Evolutionary conservation across 1,140 invertebrate genomes (phyloP), one percentile per base, ranked within the genome.

Genomic region (Schlechtendalia chinensis): DNA sequence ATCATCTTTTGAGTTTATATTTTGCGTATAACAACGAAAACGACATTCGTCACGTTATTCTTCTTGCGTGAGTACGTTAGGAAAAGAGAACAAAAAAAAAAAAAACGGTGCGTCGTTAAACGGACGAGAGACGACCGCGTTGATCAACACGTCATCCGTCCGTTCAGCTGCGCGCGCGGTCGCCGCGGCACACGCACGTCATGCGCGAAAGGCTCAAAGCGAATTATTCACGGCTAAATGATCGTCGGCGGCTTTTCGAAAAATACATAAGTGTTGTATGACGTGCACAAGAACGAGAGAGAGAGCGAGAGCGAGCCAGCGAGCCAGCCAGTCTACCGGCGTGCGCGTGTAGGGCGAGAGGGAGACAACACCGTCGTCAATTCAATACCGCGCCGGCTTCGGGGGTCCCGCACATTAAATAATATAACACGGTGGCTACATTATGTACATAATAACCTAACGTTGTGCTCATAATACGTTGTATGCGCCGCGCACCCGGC

Each of bases 201-300:
- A 63, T 8, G n/a, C 47, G 47, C 39, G 56, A 61, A 61, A 39
- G 75, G 56, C 32, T 47, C 72, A 24, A 58, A 77, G 75, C 75
- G 29, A 79, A 79, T 79, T 79, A 79, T 63, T 79, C 24, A 79
- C 75, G 58, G 58, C 39, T 47, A 61, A 79, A 79, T 47, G 75
- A 22, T 47, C 75, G 58, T 27, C 50, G 58, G 19, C 27, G 53
- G 72, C n/a, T 75, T 75, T 58, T 58, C 58, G 29, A 58, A 56
- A 45, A 59, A 77, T 77, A 59, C 72, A 59, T 50, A 59, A 47
- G 56, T 59, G 50, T 32, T 65, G 29, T 29, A 39, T 8, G 32
- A 39, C 32, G 32, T 39, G 32, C 32, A 8, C 8, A 39, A 39
- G 32, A 39, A 39, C 32, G 32, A 39, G 32, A 39, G 32, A 39